Percentiles rank a stretch among this genome's conserved stretches.
Evolutionary conservation across 2,888 invertebrate species (phyloP).

Genomic region (Drosophila crucigera): DNA sequence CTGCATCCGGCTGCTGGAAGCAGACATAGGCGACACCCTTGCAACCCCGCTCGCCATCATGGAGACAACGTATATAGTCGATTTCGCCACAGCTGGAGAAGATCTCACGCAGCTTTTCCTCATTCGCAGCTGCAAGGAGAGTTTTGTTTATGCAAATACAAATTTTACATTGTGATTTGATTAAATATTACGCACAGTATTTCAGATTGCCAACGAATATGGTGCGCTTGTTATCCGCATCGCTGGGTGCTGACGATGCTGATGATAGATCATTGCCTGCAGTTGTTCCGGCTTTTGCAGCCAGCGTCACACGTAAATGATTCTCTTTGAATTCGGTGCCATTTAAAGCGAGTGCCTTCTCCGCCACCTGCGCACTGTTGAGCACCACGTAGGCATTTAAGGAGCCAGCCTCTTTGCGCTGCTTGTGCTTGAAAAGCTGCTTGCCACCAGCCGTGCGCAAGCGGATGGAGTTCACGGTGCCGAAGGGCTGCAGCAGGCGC

Average conservation of each 20-base stretch:
- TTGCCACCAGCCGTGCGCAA: constrained; percentile 82
- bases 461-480: constrained; percentile 76
- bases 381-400: constrained; percentile 84
- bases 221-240: constrained; percentile 74
- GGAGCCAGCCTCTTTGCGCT: constrained; percentile 73
- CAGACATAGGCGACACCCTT: constrained; percentile 84
- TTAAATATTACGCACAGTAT: constrained; percentile 75
- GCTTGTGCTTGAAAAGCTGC: constrained; percentile 78
- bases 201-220: constrained; percentile 85
- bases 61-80: constrained; percentile 83
- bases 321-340: constrained; percentile 81
- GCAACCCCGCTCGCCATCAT: constrained; percentile 82
- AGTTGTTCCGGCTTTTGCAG: constrained; percentile 35
- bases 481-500: constrained; percentile 75
- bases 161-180: neutral
- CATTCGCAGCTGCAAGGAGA: constrained; percentile 77
- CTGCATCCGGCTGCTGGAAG: constrained; percentile 82
- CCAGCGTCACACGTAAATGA: constrained; percentile 80
- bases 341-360: constrained; percentile 78
- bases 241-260: constrained; percentile 32
- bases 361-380: constrained; percentile 64
- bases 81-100: constrained; percentile 84
- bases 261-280: constrained; percentile 32
- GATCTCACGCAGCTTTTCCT: constrained; percentile 82
- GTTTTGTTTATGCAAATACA: neutral